Evolutionary conservation across 2,888 invertebrate genomes (phyloP).

Genomic region (Eumerus sabulonum): DNA sequence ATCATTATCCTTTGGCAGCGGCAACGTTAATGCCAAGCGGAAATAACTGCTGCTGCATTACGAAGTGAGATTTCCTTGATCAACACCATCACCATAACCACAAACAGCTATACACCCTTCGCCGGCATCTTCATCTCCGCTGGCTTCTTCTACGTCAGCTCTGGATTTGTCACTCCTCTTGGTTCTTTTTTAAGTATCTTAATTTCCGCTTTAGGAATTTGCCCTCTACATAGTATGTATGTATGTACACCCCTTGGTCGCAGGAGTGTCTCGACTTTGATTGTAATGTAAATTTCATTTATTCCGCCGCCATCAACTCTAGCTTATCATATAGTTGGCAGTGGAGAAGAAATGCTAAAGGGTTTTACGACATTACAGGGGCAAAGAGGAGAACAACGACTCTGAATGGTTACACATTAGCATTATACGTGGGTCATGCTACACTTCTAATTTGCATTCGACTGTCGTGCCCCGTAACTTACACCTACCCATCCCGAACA

Average conservation of each 20-base stretch:
- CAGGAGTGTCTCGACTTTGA: constrained; percentile 29
- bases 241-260: constrained; percentile 11
- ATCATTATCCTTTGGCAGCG: constrained; percentile 47
- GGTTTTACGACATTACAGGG: too few species aligned
- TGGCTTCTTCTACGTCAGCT: neutral
- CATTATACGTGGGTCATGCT: constrained; percentile 68
- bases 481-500: constrained; percentile 29
- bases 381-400: constrained; percentile 7
- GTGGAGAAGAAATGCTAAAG: neutral
- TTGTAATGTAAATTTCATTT: constrained; percentile 64
- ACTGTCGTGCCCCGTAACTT: constrained; percentile 57
- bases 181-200: constrained; percentile 63
- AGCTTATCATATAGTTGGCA: constrained; percentile 60
- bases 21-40: constrained; percentile 50
- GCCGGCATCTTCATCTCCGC: too few species aligned
- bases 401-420: constrained; percentile 66
- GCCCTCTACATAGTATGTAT: too few species aligned
- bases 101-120: too few species aligned
- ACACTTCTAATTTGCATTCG: constrained; percentile 65
- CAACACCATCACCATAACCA: too few species aligned
- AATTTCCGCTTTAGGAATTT: constrained; percentile 64
- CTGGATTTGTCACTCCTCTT: constrained; percentile 25
- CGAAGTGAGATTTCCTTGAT: constrained; percentile 57
- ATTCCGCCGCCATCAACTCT: constrained; percentile 34
- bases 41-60: constrained; percentile 59